Evolutionary conservation across 92 coral and sea anemone genomes (phyloP).

Genomic region (Siderastrea siderea): DNA sequence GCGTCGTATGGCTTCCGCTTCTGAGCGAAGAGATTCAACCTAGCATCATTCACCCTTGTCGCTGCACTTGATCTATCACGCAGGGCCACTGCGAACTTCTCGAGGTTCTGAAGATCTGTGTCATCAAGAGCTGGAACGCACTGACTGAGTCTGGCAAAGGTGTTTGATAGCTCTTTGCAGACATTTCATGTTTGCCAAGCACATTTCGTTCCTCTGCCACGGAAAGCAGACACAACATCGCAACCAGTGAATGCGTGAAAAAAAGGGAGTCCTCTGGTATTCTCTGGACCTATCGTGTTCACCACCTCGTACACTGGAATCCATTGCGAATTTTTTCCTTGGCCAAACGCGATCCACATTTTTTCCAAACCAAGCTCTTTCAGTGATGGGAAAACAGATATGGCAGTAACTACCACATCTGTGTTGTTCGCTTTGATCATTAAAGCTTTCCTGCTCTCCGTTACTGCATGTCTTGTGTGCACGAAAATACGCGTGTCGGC

Average conservation of each 20-base stretch:
- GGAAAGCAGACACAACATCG: constrained; percentile 48
- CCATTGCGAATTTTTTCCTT: constrained; percentile 21
- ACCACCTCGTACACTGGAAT: constrained; percentile 46
- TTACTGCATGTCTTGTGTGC: constrained; percentile 16
- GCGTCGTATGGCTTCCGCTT: constrained; percentile 42
- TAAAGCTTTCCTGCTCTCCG: constrained; percentile 7
- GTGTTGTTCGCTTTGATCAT: constrained; percentile 53
- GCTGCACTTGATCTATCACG: constrained; percentile 63
- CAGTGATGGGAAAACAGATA: constrained; percentile 3
- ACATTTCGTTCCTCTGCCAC: constrained; percentile 59
- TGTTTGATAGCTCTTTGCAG: constrained; percentile 37
- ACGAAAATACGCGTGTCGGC: constrained; percentile 52
- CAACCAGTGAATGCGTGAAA: constrained; percentile 70
- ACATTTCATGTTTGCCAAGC: constrained; percentile 61
- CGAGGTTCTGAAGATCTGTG: constrained; percentile 30
- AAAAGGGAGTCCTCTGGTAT: constrained; percentile 38
- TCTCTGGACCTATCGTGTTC: constrained; percentile 13
- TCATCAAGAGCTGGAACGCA: constrained; percentile 31
- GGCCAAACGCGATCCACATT: constrained; percentile 63
- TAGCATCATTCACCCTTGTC: constrained; percentile 41
- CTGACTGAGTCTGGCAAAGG: constrained; percentile 46
- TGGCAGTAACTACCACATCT: constrained; percentile 49
- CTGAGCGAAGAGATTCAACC: constrained; percentile 56
- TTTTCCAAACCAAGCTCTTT: constrained; percentile 21
- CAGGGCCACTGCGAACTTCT: constrained; percentile 58